Percentiles rank a stretch among this genome's conserved stretches.
Conservation (phyloP, 2,888 invertebrate genomes). For the Acronicta aceris region DNA sequence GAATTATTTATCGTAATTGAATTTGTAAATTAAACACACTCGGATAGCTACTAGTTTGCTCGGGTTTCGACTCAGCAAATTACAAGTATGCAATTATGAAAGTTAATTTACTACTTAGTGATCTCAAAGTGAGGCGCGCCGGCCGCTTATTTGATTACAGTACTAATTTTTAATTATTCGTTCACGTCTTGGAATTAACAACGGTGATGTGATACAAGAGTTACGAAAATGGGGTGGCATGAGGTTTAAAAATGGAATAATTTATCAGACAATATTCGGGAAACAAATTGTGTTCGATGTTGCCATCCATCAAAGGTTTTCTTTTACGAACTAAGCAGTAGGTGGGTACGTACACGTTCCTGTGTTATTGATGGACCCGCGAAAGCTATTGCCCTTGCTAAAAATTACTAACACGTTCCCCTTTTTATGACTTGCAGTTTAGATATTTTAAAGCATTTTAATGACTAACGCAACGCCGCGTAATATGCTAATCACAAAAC, state of each 20-base stretch:
- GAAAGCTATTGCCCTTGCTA: conserved; percentile 49
- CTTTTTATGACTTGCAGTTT: conserved; percentile 60
- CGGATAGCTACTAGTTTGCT: conserved; percentile 46
- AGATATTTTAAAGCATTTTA: conserved; percentile 54
- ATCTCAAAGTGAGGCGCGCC: conserved; percentile 54
- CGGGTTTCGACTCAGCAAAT: conserved; percentile 48
- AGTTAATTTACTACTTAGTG: conserved; percentile 58
- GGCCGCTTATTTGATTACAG: conserved; percentile 60
- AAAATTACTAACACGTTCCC: conserved; percentile 53
- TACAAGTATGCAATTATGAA: conserved; percentile 59
- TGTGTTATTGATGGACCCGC: conserved; percentile 62
- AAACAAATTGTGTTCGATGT: conserved; percentile 59
- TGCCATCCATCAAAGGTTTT: conserved; percentile 70
- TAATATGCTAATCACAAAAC: conserved; percentile 55
- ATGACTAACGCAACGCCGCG: conserved; percentile 42
- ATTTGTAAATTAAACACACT: conserved; percentile 51
- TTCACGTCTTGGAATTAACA: conserved; percentile 52
- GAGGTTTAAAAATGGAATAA: conserved; percentile 50
- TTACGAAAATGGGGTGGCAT: conserved; percentile 18
- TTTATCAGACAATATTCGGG: conserved; percentile 62
- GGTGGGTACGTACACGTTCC: conserved; percentile 50
- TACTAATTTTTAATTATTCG: conserved; percentile 61
- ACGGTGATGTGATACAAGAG: conserved; percentile 39
- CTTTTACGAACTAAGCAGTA: conserved; percentile 56
- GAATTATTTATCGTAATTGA: conserved; percentile 49